Percentiles rank a stretch among this genome's conserved stretches.
Conservation (phyloP, 2,113 vertebrate genomes). For the Atractosteus spatula region DNA sequence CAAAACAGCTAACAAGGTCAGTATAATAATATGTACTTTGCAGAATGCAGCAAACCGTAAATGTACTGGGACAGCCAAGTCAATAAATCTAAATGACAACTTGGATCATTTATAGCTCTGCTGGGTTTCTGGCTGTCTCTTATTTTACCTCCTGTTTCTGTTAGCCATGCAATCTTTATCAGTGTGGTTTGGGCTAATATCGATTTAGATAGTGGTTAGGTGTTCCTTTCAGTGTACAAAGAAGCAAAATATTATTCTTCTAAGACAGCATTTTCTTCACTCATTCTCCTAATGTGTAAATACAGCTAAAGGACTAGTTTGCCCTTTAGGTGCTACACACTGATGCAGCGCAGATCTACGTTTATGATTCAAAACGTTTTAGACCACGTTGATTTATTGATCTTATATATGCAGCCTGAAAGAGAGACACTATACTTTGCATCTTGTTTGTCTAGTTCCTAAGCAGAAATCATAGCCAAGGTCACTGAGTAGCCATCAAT, state of each 20-base stretch:
- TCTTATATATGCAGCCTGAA: conserved; percentile 37
- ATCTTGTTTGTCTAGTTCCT: conserved; percentile 25
- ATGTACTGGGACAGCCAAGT: conserved; percentile 23
- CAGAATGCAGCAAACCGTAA: conserved; percentile 29
- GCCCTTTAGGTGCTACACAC: conserved; percentile 28
- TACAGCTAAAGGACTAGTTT: conserved; percentile 8
- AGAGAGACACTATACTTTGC: conserved; percentile 13
- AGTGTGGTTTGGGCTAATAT: conserved; percentile 42
- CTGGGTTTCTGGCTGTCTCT: conserved; percentile 34
- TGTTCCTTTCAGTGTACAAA: conserved; percentile 18
- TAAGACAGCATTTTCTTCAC: not conserved
- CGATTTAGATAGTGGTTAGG: conserved; percentile 44
- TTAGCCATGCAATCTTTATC: conserved; percentile 46
- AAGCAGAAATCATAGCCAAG: conserved; percentile 15
- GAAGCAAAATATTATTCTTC: conserved; percentile 2
- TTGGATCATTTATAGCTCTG: conserved; percentile 39
- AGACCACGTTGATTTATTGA: conserved; percentile 41
- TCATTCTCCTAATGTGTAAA: conserved; percentile 15
- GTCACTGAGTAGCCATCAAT: no score
- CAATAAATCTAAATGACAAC: conserved; percentile 50
- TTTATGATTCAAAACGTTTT: conserved; percentile 30
- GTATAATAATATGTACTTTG: conserved; percentile 36
- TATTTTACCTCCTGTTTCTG: conserved; percentile 32
- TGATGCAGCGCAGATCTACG: conserved; percentile 21
- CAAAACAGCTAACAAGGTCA: conserved; percentile 44